phyloP scores from a whole-genome alignment of 2,797 vertebrate genomes.

The Hydrophis major region DNA sequence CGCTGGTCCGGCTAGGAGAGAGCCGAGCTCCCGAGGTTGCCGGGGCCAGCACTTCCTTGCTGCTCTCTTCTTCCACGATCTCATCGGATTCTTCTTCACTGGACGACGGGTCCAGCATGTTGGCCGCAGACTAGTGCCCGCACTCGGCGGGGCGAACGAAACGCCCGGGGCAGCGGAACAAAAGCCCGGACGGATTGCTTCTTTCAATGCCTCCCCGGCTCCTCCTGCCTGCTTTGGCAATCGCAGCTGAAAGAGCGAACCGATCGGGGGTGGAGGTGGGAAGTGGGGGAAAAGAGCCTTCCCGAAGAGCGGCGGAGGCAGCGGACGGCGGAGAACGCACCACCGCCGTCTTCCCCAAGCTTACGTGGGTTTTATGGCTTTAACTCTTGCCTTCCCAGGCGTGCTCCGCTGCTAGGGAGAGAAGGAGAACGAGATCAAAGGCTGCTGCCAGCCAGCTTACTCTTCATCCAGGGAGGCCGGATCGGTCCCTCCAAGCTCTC shows the following conservation, averaged over 20 bases:
- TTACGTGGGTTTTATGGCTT: conserved; percentile 3
- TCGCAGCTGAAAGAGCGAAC: neutral
- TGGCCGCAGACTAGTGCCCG: conserved; percentile 42
- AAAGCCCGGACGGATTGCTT: neutral
- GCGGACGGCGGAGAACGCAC: neutral
- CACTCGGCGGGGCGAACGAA: conserved; percentile 11
- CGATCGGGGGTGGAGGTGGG: neutral
- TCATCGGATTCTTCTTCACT: conserved; percentile 95
- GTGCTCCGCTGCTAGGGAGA: neutral
- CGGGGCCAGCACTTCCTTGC: conserved; percentile 82
- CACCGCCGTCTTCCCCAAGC: conserved; percentile 11
- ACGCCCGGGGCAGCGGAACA: neutral
- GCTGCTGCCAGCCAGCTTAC: neutral
- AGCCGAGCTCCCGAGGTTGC: conserved; percentile 77
- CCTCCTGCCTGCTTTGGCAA: neutral
- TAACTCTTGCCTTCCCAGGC: conserved; percentile 10
- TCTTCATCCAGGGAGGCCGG: neutral
- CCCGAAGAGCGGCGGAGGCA: neutral
- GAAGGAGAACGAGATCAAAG: neutral
- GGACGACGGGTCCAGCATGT: conserved; percentile 95
- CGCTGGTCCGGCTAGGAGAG: conserved; percentile 82
- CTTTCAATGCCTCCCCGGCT: neutral
- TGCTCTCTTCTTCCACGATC: conserved; percentile 83
- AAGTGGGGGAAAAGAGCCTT: neutral
- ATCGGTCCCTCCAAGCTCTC: neutral